Evolutionary conservation across 2,888 invertebrate species (phyloP).

Genomic region (Allophyes oxyacanthae): DNA sequence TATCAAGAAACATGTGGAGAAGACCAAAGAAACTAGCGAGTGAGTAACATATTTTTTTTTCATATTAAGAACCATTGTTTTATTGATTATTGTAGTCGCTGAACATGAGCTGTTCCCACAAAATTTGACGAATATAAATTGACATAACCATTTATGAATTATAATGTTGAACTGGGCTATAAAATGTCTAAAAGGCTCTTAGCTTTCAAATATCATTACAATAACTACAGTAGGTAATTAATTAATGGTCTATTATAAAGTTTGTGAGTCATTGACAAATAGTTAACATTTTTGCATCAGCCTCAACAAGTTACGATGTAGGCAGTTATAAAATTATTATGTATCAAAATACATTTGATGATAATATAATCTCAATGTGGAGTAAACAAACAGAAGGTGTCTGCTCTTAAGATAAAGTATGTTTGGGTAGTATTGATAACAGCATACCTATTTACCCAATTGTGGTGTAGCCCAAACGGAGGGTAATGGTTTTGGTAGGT

Average conservation of each 20-base stretch:
- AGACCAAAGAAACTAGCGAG: constrained; percentile 94
- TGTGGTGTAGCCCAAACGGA: too few relatives aligned
- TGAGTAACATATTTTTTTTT: constrained; percentile 87
- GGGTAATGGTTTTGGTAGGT: too few relatives aligned
- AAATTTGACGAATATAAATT: too few relatives aligned
- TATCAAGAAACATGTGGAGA: constrained; percentile 95
- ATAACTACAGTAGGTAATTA: too few relatives aligned
- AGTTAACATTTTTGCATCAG: constrained; percentile 1
- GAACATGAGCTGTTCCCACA: too few relatives aligned
- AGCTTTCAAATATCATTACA: neutral
- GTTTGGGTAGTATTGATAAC: constrained; percentile 62
- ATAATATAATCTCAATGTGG: constrained; percentile 39
- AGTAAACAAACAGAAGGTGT: constrained; percentile 54
- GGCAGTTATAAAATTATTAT: neutral
- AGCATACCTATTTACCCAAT: constrained; percentile 41
- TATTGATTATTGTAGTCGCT: too few relatives aligned
- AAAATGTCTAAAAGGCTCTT: neutral
- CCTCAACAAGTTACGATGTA: neutral
- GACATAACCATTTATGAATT: too few relatives aligned
- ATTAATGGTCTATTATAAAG: too few relatives aligned
- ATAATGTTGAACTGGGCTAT: too few relatives aligned
- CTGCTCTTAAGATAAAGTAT: constrained; percentile 64
- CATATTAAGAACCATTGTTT: too few relatives aligned
- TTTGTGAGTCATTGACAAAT: neutral
- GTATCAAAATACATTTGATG: neutral